Base-by-base conservation (phyloP, 2,888 invertebrate species). In the Hyppa rectilinea region DNA sequence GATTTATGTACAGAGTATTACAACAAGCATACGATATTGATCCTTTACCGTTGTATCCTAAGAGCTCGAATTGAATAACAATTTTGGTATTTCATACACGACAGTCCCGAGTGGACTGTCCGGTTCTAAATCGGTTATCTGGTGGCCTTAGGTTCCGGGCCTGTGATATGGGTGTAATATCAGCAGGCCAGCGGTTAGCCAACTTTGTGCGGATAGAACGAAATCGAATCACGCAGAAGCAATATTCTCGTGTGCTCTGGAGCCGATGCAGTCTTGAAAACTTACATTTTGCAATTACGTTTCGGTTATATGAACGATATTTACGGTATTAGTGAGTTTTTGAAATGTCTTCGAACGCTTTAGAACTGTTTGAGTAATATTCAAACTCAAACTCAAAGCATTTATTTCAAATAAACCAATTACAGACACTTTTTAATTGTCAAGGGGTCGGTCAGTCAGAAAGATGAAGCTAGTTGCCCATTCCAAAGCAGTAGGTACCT, bases 131-230 rank as follows among this genome's bases (percentile, higher is more conserved):
- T 63, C 38, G 55, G 73, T 79, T 82, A 78, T 78, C 64, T 79
- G 64, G 82, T 34, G 31, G 17, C 47, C 40, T n/a, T 72, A 79
- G 55, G 36, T 31, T 7, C 31, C 56, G 40, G n/a, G 58, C 43
- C 23, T 70, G 47, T 75, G 83, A 82, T 80, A 80, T 80, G 77
- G 76, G 61, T 72, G 72, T 83, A 80, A 75, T 80, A 83, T 83
- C 83, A 59, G 59, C 61, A 63, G 73, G 50, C 52, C 56, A 80
- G 58, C 49, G 77, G 83, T 83, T 65, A 58, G 43, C 64, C 65
- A 77, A 83, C 77, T 83, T 83, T 73, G 83, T 76, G 34, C 31
- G 55, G 67, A 63, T 76, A 23, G 29, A 80, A 72, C 55, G 65
- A 80, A 72, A 81, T 81, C 81, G 70, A 80, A 81, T 80, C 77